Evolutionary conservation across 2,797 vertebrate species (phyloP), one percentile per base, ranked within the genome.

Genomic region (Sylvia borin): DNA sequence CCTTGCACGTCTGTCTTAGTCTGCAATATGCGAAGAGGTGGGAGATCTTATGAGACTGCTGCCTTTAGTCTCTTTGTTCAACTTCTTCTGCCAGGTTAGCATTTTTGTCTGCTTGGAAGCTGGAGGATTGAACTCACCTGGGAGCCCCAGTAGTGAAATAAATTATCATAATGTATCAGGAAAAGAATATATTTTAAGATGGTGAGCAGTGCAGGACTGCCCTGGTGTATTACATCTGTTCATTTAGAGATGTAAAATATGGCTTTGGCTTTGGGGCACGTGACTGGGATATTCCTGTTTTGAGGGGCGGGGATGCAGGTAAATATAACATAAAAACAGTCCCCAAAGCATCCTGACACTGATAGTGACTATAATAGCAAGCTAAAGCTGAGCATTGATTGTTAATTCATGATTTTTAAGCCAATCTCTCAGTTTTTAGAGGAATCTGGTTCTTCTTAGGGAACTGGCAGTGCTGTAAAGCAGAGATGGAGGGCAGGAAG

Each of bases 91-190:
- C 78, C 9, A 0, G 92, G 88, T 96, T 97, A 93, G 92, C 79
- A 40, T 89, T 96, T 94, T 78, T 73, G 40, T 60, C 70, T 93
- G 47, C 79, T 76, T 90, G 85, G 85, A 96, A 92, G 66, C 79
- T 70, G 64, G 76, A 96, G 95, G 32, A 51, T 15, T 78, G 48
- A 83, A 92, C 70, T 96, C 89, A 81, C 70, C 73, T 91, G 93
- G 91, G 95, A 94, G 79, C 40, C 32, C 43, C 36, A 7, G 42
- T 7, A 93, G 81, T 88, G 82, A 91, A 93, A 93, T 93, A 91
- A 81, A 92, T 94, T 93, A 95, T n/a, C 87, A 94, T 94, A 97
- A 96, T 83, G 70, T 7, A 78, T 76, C 68, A 45, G 54, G 78
- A 55, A 79, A 92, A 90, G 36, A 85, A 85, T 92, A 31, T 50